These are phyloP conservation scores for Smutsia temminckii DNA, from an alignment of 2,797 vertebrate genomes.

Conservation along the genomic window DNA sequence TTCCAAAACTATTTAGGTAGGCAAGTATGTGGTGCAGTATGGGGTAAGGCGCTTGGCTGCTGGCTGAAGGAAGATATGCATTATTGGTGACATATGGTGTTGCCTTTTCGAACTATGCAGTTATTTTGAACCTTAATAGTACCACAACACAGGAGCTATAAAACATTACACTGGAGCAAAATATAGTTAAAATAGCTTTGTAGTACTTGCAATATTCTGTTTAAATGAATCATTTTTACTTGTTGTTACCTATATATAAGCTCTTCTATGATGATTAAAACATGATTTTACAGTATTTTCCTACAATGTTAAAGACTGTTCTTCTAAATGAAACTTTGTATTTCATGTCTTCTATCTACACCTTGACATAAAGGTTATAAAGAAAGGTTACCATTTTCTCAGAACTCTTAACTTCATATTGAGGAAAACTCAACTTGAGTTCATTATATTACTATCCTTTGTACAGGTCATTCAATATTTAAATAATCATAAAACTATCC, in stretches of 20 bases:
- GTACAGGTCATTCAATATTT: not conserved
- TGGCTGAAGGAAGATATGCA: not conserved
- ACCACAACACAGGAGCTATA: not conserved
- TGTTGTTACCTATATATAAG: not conserved
- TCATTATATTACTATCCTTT: not conserved
- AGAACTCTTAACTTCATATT: not conserved
- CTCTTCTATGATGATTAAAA: not conserved
- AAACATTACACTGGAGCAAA: not conserved
- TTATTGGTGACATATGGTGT: not conserved
- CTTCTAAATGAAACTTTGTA: not conserved
- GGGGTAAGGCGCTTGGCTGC: not conserved
- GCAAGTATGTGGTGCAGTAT: not conserved
- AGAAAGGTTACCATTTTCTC: not conserved
- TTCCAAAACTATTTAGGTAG: not conserved
- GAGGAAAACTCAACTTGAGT: not conserved
- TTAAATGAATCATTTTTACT: conserved; percentile 18
- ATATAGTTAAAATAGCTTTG: not conserved
- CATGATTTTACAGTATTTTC: not conserved
- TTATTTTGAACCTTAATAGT: not conserved
- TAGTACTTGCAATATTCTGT: not conserved
- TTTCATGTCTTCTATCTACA: not conserved
- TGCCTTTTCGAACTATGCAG: not conserved
- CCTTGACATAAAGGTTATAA: not conserved
- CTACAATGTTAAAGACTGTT: not conserved
- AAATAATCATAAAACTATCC: conserved; percentile 7